These are phyloP conservation scores for Aphidius gifuensis DNA, from an alignment of 1,140 invertebrate genomes.

Conservation along the genomic window DNA sequence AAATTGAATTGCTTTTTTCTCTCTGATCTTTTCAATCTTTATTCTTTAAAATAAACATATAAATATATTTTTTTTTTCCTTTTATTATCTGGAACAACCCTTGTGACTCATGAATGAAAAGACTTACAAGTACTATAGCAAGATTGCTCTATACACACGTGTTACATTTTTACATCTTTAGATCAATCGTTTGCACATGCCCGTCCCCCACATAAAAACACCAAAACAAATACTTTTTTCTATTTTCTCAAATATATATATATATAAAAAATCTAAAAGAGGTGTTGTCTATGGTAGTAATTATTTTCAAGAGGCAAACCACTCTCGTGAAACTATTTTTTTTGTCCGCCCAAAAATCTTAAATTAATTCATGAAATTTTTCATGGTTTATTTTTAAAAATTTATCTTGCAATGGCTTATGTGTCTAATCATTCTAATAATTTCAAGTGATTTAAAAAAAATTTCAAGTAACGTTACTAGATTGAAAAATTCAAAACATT, in stretches of 20 bases:
- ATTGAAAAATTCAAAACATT: no score
- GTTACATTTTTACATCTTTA: slow-evolving; percentile 32
- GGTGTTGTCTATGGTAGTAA: no score
- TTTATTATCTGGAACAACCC: slow-evolving; percentile 7
- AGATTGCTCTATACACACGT: slow-evolving; percentile 33
- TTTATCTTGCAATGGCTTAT: no score
- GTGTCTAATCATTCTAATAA: no score
- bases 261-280: no score
- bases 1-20: not conserved
- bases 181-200: slow-evolving; percentile 42
- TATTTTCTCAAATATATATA: not conserved
- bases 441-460: no score
- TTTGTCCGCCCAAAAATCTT: no score
- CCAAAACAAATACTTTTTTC: slow-evolving; percentile 1
- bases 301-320: no score
- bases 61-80: not conserved
- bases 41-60: not conserved
- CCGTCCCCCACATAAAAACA: slow-evolving; percentile 8
- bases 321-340: no score
- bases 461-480: no score
- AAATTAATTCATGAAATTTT: no score
- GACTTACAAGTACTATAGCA: slow-evolving; percentile 5
- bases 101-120: slow-evolving; percentile 3
- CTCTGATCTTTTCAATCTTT: not conserved
- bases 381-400: no score